phyloP scores from a whole-genome alignment of 1,140 invertebrate species.

The Bombus affinis region DNA sequence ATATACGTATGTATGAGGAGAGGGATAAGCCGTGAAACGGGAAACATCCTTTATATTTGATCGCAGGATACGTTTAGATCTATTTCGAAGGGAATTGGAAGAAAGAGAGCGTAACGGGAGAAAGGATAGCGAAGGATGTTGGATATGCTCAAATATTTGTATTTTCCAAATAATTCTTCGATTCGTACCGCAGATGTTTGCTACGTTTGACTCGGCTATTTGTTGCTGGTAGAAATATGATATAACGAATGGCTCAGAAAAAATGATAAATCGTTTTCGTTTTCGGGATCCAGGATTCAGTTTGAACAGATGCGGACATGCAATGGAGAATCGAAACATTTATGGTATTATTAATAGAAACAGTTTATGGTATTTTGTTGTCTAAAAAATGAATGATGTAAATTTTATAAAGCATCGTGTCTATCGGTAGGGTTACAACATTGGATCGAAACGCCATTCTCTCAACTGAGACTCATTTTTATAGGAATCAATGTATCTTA shows the following conservation, averaged over 20 bases:
- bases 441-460: no score
- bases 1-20: not conserved
- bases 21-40: constrained; percentile 17
- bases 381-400: not conserved
- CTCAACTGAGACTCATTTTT: no score
- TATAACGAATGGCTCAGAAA: not conserved
- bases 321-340: not conserved
- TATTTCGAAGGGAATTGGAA: constrained; percentile 24
- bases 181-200: not conserved
- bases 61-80: constrained; percentile 44
- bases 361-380: not conserved
- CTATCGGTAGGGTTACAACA: no score
- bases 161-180: constrained; percentile 25
- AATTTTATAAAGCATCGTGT: not conserved
- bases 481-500: no score
- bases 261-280: not conserved
- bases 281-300: not conserved
- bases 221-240: not conserved
- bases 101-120: not conserved
- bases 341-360: not conserved
- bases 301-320: not conserved
- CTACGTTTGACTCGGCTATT: not conserved
- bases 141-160: constrained; percentile 40
- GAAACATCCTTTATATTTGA: constrained; percentile 42
- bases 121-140: not conserved